phyloP scores from a whole-genome alignment of 2,888 invertebrate species.

The Xestia rhomboidea region DNA sequence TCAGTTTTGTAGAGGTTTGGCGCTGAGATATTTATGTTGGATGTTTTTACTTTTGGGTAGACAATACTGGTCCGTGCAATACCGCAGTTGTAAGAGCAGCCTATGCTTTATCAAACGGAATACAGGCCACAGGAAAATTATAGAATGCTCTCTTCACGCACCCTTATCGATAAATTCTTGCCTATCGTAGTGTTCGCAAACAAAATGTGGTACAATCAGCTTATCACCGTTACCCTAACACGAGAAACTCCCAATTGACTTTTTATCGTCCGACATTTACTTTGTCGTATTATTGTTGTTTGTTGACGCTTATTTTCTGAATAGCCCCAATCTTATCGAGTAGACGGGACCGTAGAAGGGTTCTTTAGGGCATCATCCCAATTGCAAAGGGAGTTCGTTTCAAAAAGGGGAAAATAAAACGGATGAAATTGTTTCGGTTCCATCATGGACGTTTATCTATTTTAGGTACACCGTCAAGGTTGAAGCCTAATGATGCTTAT shows the following conservation, averaged over 20 bases:
- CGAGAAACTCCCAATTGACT: slow-evolving; percentile 64
- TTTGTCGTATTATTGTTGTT: slow-evolving; percentile 75
- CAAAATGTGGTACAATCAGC: slow-evolving; percentile 51
- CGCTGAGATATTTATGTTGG: slow-evolving; percentile 8
- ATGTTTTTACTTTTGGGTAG: not conserved
- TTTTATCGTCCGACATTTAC: slow-evolving; percentile 70
- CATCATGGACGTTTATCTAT: slow-evolving; percentile 43
- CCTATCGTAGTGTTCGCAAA: slow-evolving; percentile 49
- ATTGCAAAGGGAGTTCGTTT: slow-evolving; percentile 68
- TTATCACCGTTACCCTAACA: slow-evolving; percentile 55
- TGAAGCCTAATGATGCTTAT: slow-evolving; percentile 38
- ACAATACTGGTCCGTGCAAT: not conserved
- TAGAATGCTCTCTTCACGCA: not conserved
- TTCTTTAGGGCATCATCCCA: slow-evolving; percentile 70
- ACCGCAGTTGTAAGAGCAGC: not conserved
- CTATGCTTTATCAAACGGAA: not conserved
- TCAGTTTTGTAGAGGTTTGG: slow-evolving; percentile 11
- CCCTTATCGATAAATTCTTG: slow-evolving; percentile 10
- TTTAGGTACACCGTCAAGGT: slow-evolving; percentile 38
- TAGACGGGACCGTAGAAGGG: slow-evolving; percentile 70
- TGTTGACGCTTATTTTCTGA: slow-evolving; percentile 71
- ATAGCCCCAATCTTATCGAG: slow-evolving; percentile 73
- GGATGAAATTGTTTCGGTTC: slow-evolving; percentile 55
- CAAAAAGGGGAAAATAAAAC: slow-evolving; percentile 65
- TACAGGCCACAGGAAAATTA: not conserved